phyloP scores from a whole-genome alignment of 1,140 invertebrate genomes.

The Drosophila mojavensis region DNA sequence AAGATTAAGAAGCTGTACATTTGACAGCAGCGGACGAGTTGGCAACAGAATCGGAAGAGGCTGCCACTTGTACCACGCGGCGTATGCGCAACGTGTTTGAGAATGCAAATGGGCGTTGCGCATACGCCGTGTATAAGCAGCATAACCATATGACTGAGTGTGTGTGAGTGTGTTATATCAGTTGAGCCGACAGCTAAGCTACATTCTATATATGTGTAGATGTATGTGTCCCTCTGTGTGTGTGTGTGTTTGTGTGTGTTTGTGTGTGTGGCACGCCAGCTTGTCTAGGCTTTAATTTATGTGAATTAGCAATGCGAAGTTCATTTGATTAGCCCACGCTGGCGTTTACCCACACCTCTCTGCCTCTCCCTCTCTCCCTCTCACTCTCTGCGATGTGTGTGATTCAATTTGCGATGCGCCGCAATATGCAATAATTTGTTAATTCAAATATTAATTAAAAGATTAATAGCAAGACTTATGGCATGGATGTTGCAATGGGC shows the following conservation, averaged over 20 bases:
- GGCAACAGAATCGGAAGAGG: constrained; percentile 68
- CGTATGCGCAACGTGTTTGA: constrained; percentile 82
- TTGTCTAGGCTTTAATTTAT: constrained; percentile 72
- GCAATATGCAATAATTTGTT: constrained; percentile 65
- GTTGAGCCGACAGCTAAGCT: constrained; percentile 19
- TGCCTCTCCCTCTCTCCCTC: background rate
- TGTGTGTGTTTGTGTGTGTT: constrained; percentile 28
- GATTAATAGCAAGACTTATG: constrained; percentile 67
- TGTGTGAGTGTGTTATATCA: constrained; percentile 5
- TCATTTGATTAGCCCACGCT: constrained; percentile 73
- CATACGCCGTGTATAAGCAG: constrained; percentile 60
- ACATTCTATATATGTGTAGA: background rate
- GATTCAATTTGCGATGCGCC: constrained; percentile 36
- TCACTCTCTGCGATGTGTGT: background rate
- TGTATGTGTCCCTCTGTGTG: constrained; percentile 4
- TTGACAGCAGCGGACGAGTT: constrained; percentile 34
- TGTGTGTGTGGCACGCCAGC: constrained; percentile 38
- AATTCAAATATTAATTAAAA: constrained; percentile 82
- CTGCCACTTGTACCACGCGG: constrained; percentile 54
- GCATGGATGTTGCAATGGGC: constrained; percentile 50
- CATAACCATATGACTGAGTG: background rate
- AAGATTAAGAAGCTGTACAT: constrained; percentile 38
- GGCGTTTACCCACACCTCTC: constrained; percentile 22
- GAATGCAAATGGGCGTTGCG: constrained; percentile 84
- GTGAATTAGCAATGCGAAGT: constrained; percentile 79